Percentiles rank a stretch among this genome's conserved stretches.
Conservation (phyloP, 1,140 invertebrate genomes). For the Philotrypesis tridentata region DNA sequence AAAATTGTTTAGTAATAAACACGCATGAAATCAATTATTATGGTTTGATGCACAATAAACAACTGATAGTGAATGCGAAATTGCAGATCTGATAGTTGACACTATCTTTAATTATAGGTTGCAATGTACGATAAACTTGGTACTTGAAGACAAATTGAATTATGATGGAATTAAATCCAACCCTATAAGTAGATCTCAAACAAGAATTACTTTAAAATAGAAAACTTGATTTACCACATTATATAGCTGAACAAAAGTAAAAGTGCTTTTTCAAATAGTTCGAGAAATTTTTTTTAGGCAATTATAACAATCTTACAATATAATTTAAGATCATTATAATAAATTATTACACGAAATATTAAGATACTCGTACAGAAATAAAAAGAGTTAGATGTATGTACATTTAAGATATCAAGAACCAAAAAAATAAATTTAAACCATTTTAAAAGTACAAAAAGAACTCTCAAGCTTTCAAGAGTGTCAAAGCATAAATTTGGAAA, state of each 20-base stretch:
- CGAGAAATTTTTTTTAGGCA: neutral
- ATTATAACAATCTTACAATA: slow-evolving; percentile 24
- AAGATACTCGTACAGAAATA: neutral
- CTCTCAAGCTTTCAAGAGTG: neutral
- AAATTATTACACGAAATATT: slow-evolving; percentile 10
- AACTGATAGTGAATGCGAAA: slow-evolving; percentile 37
- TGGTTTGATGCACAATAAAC: slow-evolving; percentile 44
- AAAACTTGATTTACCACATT: neutral
- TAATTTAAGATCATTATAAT: slow-evolving; percentile 17
- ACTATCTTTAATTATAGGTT: neutral
- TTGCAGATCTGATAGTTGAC: slow-evolving; percentile 23
- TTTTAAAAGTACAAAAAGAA: slow-evolving; percentile 21
- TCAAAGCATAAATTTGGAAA: neutral
- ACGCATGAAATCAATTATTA: slow-evolving; percentile 48
- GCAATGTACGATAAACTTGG: neutral
- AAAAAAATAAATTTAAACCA: neutral
- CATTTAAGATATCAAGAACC: no score
- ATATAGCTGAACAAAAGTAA: neutral
- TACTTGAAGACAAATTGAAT: neutral
- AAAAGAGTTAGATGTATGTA: no score
- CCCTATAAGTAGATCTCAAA: neutral
- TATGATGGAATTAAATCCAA: neutral
- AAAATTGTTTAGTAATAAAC: slow-evolving; percentile 55
- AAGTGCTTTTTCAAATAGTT: neutral
- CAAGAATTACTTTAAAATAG: slow-evolving; percentile 1